Evolutionary conservation across 2,888 invertebrate species (phyloP), one percentile per base, ranked within the genome.

Genomic region (Cheilosia pagana): DNA sequence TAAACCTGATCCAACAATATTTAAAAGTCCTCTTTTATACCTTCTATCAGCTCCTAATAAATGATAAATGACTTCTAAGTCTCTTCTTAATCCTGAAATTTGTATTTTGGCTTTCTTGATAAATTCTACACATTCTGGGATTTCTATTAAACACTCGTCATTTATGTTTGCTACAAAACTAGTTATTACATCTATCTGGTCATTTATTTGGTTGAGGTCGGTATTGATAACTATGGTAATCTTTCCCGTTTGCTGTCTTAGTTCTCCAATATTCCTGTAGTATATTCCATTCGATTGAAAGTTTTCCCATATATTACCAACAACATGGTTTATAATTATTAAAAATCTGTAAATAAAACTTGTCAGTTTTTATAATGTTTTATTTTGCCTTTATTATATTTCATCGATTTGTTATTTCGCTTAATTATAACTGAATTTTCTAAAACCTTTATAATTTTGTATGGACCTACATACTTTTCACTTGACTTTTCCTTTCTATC

Each of bases 91-190:
- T 7, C 8, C 19, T 55, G 31, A 28, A 19, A 55, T 55, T 19
- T 55, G n/a, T 55, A 31, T 8, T 12, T 55, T 55, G 8, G 3
- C 16, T 31, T 55, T 55, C 31, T 35, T 55, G 1, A 55, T 35
- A 31, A 55, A 55, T 55, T 55, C 19, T 12, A 55, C 19, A 19
- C 55, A 55, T 55, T 55, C 28, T 7, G 55, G 16, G 0, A 55
- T 8, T 55, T 31, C 41, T 41, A n/a, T 41, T 41, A 41, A 41
- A 41, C 41, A 41, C 14, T 6, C 41, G 5, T 41, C 41, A n/a
- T 41, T 41, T 41, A 41, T 5, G n/a, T 14, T 41, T n/a, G n/a
- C n/a, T n/a, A 41, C 5, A n/a, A 41, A 41, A 41, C n/a, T 41
- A 14, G 12, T 41, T 14, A 41, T 41, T 41, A 41, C n/a, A 41